A percentile compares a stretch with the other conserved stretches of the same genome.
Evolutionary conservation across 2,888 invertebrate species (phyloP).

Genomic region (Agrochola lota): DNA sequence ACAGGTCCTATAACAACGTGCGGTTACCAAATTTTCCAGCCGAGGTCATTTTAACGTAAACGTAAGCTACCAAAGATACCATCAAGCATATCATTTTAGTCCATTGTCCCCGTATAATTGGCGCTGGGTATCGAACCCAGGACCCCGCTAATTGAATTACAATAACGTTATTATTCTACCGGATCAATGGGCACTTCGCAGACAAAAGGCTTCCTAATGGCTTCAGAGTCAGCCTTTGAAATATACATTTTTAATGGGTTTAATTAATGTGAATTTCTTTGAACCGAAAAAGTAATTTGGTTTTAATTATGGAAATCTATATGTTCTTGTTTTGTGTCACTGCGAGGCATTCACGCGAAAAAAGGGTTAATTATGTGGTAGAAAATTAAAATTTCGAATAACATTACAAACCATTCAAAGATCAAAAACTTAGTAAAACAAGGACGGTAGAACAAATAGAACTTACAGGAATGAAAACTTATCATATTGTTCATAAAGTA

Average conservation of each 20-base stretch:
- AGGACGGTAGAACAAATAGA: neutral
- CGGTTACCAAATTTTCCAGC: slow-evolving; percentile 33
- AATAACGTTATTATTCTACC: slow-evolving; percentile 72
- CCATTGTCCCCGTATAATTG: slow-evolving; percentile 73
- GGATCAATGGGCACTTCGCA: slow-evolving; percentile 62
- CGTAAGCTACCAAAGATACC: slow-evolving; percentile 33
- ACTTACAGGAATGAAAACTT: neutral
- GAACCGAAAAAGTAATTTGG: slow-evolving; percentile 44
- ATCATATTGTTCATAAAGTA: neutral
- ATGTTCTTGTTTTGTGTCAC: slow-evolving; percentile 5
- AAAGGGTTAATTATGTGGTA: neutral
- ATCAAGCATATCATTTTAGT: slow-evolving; percentile 66
- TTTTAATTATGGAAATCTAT: slow-evolving; percentile 30
- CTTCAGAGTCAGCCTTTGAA: slow-evolving; percentile 46
- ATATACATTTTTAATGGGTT: slow-evolving; percentile 61
- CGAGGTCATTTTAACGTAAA: slow-evolving; percentile 21
- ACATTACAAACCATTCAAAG: neutral
- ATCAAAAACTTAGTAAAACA: neutral
- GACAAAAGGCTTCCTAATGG: slow-evolving; percentile 65
- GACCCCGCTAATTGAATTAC: slow-evolving; percentile 73
- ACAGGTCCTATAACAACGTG: slow-evolving; percentile 2
- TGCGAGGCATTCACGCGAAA: neutral
- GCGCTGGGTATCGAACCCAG: slow-evolving; percentile 70
- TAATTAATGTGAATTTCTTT: slow-evolving; percentile 56
- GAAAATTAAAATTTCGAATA: neutral